These are phyloP conservation scores for Phrynosoma platyrhinos DNA, from an alignment of 2,113 vertebrate genomes.

Conservation along the genomic window DNA sequence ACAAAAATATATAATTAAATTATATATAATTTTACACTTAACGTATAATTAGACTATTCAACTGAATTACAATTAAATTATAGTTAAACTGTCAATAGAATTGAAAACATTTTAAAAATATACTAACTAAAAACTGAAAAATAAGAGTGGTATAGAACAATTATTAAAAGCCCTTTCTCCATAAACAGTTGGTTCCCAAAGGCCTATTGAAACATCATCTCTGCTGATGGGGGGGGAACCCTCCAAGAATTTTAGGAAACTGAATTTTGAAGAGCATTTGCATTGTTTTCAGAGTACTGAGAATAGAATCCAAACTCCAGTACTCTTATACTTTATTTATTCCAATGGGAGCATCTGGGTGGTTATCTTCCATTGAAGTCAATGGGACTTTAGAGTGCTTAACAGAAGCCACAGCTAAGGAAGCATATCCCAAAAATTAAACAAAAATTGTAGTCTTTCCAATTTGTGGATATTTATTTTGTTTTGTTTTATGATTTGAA, in stretches of 20 bases:
- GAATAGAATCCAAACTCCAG: not conserved
- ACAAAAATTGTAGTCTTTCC: not conserved
- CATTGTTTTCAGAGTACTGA: not conserved
- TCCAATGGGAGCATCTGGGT: not conserved
- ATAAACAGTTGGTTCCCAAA: too few species aligned
- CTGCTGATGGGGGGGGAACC: too few species aligned
- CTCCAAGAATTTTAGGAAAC: not conserved
- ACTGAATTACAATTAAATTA: too few species aligned
- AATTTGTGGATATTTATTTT: not conserved
- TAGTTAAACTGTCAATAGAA: too few species aligned
- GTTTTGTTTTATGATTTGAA: not conserved
- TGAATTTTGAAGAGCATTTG: not conserved
- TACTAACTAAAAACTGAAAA: too few species aligned
- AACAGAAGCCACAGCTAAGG: not conserved
- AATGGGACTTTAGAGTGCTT: not conserved
- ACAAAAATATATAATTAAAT: too few species aligned
- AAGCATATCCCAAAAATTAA: not conserved
- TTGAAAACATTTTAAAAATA: too few species aligned
- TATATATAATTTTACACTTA: too few species aligned
- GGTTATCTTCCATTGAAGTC: not conserved
- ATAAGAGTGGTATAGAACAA: not conserved
- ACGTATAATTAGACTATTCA: too few species aligned
- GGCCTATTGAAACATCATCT: not conserved
- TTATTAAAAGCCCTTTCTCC: too few species aligned
- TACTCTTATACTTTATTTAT: not conserved